These are phyloP conservation scores for Ophiothrix spiculata DNA, from an alignment of 35 echinoderm and acorn worm species.

Conservation along the genomic window DNA sequence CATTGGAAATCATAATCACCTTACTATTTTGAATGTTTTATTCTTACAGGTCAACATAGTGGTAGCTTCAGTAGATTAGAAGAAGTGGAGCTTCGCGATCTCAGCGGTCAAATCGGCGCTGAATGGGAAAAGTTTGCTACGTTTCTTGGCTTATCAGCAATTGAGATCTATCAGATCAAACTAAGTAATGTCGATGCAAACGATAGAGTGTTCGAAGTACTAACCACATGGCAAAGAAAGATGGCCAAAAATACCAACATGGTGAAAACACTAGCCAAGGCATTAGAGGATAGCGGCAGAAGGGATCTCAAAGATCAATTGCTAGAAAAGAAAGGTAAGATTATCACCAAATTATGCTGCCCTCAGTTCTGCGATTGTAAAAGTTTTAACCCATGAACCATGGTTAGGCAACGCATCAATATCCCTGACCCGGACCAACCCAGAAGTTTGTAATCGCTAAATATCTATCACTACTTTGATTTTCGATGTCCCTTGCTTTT, in stretches of 20 bases:
- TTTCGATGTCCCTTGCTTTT: no score
- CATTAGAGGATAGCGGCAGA: neutral
- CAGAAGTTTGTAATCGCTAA: no score
- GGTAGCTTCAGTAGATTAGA: neutral
- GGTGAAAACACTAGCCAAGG: neutral
- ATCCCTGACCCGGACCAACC: no score
- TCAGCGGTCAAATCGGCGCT: neutral
- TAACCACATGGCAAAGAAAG: neutral
- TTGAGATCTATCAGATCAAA: neutral
- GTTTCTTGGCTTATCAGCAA: neutral
- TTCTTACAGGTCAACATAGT: no score
- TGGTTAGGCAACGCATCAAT: no score
- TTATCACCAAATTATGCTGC: no score
- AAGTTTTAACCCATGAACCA: no score
- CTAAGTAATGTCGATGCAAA: neutral
- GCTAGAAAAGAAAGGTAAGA: neutral
- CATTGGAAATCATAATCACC: no score
- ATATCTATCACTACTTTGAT: no score
- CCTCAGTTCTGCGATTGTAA: no score
- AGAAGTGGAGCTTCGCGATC: neutral
- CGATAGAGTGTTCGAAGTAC: neutral
- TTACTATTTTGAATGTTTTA: no score
- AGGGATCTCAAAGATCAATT: neutral
- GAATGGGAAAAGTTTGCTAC: slow-evolving; percentile 2
- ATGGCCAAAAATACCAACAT: neutral